Evolutionary conservation across 1,140 invertebrate species (phyloP), one percentile per base, ranked within the genome.

Genomic region (Brachionus angularis): DNA sequence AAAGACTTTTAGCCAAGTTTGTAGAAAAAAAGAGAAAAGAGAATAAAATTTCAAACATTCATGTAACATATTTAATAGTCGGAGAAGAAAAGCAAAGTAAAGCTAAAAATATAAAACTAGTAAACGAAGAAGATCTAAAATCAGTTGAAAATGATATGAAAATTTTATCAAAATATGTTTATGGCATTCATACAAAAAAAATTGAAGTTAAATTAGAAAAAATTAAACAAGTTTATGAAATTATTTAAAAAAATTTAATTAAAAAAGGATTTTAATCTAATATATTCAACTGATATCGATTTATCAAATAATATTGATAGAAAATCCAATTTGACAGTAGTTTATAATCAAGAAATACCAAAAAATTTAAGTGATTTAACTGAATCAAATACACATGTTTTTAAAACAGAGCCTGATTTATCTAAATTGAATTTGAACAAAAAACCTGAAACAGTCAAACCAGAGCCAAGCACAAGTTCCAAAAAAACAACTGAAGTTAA

Each of bases 401-500:
- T 58, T 21, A 58, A 58, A 58, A 58, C 23, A 39, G 53, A 58
- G 27, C 53, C 53, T 14, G 39, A 42, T 14, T n/a, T 42, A 42
- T 3, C 39, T 14, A 42, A 42, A 42, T 42, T 42, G 16, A 42
- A 42, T 14, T 42, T 42, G 39, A 42, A 42, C 14, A 42, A 42
- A 42, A 42, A 8, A 42, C 2, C 39, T 42, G 39, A 42, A 14
- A 42, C 10, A 46, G 44, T 52, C 18, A 58, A 58, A 5, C 53
- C 53, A 39, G 39, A 58, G 33, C 33, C 7, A 2, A 25, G 36
- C 4, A 34, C 36, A 23, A 23, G 33, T 39, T 12, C 33, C 33
- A 58, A 58, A 36, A 58, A 36, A 36, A 10, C 53, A 8, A 23
- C 53, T n/a, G n/a, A 58, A 58, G 53, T 58, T 31, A 58, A 58